Evolutionary conservation across 2,888 invertebrate genomes (phyloP).

Genomic region (Melangyna quadrimaculata): DNA sequence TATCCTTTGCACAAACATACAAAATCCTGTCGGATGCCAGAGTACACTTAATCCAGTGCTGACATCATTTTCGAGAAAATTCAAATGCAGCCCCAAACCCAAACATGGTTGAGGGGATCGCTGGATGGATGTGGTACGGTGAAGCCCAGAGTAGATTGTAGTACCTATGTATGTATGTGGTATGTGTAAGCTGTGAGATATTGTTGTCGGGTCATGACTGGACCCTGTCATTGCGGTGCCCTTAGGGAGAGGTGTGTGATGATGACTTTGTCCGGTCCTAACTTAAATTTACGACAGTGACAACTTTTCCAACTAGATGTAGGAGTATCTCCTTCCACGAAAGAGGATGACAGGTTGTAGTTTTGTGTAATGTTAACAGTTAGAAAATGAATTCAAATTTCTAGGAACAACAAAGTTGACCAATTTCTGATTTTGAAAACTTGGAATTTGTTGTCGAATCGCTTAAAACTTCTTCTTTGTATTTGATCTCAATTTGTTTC

Average conservation of each 20-base stretch:
- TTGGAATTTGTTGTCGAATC: too few species aligned
- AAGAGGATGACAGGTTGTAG: background rate
- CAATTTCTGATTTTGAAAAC: too few species aligned
- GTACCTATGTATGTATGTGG: background rate
- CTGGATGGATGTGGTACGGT: background rate
- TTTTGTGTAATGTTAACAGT: too few species aligned
- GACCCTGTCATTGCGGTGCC: constrained; percentile 19
- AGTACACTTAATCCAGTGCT: constrained; percentile 27
- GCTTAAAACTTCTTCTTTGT: too few species aligned
- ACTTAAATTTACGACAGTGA: constrained; percentile 12
- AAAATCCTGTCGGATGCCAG: constrained; percentile 18
- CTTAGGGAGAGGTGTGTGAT: constrained; percentile 15
- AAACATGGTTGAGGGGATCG: background rate
- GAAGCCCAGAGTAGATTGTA: background rate
- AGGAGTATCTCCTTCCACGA: background rate
- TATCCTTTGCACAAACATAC: constrained; percentile 19
- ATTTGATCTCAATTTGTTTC: too few species aligned
- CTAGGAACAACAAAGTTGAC: too few species aligned
- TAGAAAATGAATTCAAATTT: too few species aligned
- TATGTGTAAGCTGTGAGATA: constrained; percentile 3
- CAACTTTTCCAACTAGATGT: background rate
- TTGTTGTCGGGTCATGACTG: constrained; percentile 18
- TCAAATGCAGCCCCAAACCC: constrained; percentile 15
- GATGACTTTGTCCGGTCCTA: constrained; percentile 9
- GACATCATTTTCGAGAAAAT: constrained; percentile 37